Conservation (phyloP, 1,140 invertebrate species). For the Drosophila hydei region DNA sequence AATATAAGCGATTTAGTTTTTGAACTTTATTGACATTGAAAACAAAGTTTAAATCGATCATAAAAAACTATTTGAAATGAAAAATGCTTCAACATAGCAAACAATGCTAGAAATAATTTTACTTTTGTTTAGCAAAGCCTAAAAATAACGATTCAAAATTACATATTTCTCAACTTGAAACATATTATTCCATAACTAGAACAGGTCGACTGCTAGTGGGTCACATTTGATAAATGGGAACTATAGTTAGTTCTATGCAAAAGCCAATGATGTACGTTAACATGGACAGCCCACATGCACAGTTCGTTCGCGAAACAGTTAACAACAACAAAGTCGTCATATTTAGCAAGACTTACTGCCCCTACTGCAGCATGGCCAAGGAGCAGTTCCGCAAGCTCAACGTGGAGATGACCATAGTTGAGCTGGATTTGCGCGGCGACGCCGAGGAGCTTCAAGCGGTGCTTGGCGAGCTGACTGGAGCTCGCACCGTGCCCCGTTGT, state of each 20-base stretch:
- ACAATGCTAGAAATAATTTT: background rate
- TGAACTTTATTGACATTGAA: no score
- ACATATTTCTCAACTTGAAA: constrained; percentile 2
- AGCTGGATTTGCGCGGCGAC: constrained; percentile 92
- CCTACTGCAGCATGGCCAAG: constrained; percentile 94
- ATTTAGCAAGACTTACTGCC: constrained; percentile 95
- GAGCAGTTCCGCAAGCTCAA: constrained; percentile 90
- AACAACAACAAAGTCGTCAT: constrained; percentile 91
- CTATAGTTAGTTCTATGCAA: constrained; percentile 63
- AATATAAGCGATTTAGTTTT: no score
- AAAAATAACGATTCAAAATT: constrained; percentile 40
- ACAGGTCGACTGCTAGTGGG: background rate
- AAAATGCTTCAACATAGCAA: no score
- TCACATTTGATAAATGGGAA: constrained; percentile 53
- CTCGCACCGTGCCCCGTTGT: constrained; percentile 93
- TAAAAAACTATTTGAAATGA: no score
- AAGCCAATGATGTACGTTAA: constrained; percentile 38
- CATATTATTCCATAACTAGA: background rate
- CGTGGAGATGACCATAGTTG: constrained; percentile 89
- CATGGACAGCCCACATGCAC: constrained; percentile 60
- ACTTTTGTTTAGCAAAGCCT: constrained; percentile 5
- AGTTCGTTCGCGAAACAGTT: constrained; percentile 87
- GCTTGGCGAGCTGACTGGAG: constrained; percentile 92
- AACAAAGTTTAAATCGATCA: no score
- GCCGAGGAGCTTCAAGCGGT: constrained; percentile 91